Evolutionary conservation across 2,113 vertebrate species (phyloP).

Genomic region (Sciurus niger): DNA sequence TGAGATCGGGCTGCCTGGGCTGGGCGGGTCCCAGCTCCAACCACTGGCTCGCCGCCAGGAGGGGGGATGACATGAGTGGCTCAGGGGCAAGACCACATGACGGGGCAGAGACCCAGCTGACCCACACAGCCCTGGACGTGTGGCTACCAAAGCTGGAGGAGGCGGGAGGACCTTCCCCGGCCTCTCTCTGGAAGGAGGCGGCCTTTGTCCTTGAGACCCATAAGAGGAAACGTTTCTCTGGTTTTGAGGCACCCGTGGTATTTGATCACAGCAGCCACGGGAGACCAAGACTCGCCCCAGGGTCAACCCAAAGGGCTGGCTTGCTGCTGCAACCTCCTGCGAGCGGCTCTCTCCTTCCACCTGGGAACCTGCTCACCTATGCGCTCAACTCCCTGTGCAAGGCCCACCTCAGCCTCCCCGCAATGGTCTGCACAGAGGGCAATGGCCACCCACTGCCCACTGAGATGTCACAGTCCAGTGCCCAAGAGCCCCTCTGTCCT

Average conservation of each 20-base stretch:
- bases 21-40: not conserved
- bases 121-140: no score
- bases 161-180: accelerated
- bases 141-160: accelerated
- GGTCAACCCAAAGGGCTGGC: accelerated
- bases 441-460: no score
- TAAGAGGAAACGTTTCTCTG: accelerated
- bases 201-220: not conserved
- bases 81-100: no score
- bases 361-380: not conserved
- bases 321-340: accelerated
- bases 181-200: not conserved
- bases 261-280: no score
- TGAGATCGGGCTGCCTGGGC: not conserved
- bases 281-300: no score
- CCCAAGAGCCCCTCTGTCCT: no score
- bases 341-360: accelerated
- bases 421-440: accelerated
- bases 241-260: not conserved
- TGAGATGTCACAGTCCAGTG: not conserved
- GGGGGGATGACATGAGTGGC: no score
- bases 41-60: not conserved
- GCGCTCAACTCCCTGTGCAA: accelerated
- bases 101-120: no score
- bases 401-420: accelerated